Evolutionary conservation across 92 coral and sea anemone species (phyloP), one percentile per base, ranked within the genome.

Genomic region (Siderastrea siderea): DNA sequence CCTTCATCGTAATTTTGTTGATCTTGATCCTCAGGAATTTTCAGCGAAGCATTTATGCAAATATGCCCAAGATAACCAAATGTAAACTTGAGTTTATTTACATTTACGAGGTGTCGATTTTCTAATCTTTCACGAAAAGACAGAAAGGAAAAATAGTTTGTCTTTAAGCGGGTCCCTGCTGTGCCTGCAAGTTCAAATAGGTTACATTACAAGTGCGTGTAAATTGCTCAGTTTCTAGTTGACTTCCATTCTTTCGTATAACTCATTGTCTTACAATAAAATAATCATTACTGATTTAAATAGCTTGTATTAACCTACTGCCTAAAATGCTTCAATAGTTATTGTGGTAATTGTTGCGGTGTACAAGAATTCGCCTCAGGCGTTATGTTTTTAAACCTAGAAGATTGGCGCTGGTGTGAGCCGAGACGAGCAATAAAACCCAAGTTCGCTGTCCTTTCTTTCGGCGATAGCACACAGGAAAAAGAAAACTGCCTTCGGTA

Each of bases 41-140:
- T 60, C 49, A 62, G 14, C 7, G 2, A 15, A 14, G 80, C 65
- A 60, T 52, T 82, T 63, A 74, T 73, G 80, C 65, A 84, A 84
- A 84, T 84, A 74, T 84, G 61, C 26, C 16, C 6, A 84, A 46
- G 73, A 26, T 19, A 0, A 26, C 38, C 38, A 60, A 61, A 60
- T 47, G 87, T 84, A 84, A 84, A 73, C 87, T 38, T 13, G 54
- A 47, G 54, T 57, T 43, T 70, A 71, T 82, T 84, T 84, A 57
- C 86, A 55, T 61, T 53, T 45, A 16, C 17, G 58, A 70, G 69
- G 77, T 82, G 86, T 70, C 58, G 68, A 71, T 70, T 71, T 46
- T 82, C 8, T n/a, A 79, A 71, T 19, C 52, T 57, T 71, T 45
- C 78, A 16, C 16, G 84, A 11, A 70, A 70, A 54, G 62, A 55